A percentile compares a stretch with the other conserved stretches of the same genome.
Evolutionary conservation across 1,140 invertebrate genomes (phyloP).

Genomic region (Dreissena rostriformis): DNA sequence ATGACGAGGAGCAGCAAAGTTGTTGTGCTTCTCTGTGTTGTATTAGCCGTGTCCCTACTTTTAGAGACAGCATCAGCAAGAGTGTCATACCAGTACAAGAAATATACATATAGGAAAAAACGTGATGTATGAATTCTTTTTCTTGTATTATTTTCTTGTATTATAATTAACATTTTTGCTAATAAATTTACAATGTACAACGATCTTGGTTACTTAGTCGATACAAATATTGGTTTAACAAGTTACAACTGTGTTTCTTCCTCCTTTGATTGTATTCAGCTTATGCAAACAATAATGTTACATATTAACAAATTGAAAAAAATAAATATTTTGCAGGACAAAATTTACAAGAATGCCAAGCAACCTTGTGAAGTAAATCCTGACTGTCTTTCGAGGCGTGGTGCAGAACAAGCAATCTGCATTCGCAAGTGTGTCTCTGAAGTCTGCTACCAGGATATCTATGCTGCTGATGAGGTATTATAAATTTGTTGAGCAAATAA

Average conservation of each 20-base stretch:
- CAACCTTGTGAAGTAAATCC: conserved; percentile 68
- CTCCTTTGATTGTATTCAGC: background rate
- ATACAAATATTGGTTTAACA: background rate
- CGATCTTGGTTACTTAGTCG: background rate
- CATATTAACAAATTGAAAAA: background rate
- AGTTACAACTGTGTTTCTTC: background rate
- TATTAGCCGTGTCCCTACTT: background rate
- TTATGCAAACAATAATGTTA: background rate
- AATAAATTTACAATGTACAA: background rate
- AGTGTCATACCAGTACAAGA: conserved; percentile 64
- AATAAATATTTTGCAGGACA: conserved; percentile 58
- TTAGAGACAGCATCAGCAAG: conserved; percentile 22
- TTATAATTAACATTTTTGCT: background rate
- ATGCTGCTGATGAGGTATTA: conserved; percentile 65
- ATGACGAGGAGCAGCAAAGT: background rate
- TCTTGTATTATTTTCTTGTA: background rate
- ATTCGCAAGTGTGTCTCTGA: conserved; percentile 68
- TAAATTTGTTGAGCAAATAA: too few species aligned
- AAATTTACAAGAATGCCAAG: conserved; percentile 63
- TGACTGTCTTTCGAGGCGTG: conserved; percentile 63
- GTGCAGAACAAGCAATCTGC: conserved; percentile 66
- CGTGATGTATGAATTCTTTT: conserved; percentile 58
- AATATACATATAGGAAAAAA: conserved; percentile 71
- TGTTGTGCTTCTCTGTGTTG: background rate
- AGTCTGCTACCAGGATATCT: conserved; percentile 69